Base-by-base conservation (phyloP, 2,113 vertebrate genomes). In the Sinosuthora webbiana region DNA sequence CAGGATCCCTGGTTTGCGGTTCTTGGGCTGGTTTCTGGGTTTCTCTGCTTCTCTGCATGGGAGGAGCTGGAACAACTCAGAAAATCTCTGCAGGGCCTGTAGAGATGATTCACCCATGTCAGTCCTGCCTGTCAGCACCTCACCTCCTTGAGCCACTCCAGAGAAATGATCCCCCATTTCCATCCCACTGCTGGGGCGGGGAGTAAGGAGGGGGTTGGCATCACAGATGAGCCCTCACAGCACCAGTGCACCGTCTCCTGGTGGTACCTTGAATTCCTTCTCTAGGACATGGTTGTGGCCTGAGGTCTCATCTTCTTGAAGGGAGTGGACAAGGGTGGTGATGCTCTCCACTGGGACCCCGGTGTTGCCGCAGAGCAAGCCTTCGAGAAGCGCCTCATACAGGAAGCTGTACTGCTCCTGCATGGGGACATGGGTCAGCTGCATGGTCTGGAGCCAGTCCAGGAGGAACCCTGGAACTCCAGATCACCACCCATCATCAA, bases 321-420 rank as follows among this genome's bases (percentile, higher is more conserved):
- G 83, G 39, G 41, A 47, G 37, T 1, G 37, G 41, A 96, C 18
- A 5, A 79, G 79, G 39, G 37, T 74, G 42, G 71, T 0, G 5
- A 97, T 39, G 33, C 9, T 86, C 68, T 94, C 89, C 67, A 95
- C 93, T 5, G 95, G 91, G 22, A 97, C 25, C 1, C 71, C 76
- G 0, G 97, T 97, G 92, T 15, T 94, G 10, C 97, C 60, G 0
- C 97, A 98, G 69, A 97, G 87, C 76, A 97, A 90, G 13, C 92
- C 96, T 87, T 98, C 97, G 0, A 98, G 96, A 19, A 98, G 75
- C 1, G 69, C 85, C 44, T 97, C 95, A 0, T 98, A 97, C 47
- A 98, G 63, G 83, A 98, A 97, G 41, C 42, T 41, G 53, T 98
- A 98, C 82, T 98, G 97, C 49, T 97, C 95, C 97, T 98, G 87